Base-by-base conservation (phyloP, 30 jellyfish, hydroid and myxozoan genomes). In the Hydractinia echinata region DNA sequence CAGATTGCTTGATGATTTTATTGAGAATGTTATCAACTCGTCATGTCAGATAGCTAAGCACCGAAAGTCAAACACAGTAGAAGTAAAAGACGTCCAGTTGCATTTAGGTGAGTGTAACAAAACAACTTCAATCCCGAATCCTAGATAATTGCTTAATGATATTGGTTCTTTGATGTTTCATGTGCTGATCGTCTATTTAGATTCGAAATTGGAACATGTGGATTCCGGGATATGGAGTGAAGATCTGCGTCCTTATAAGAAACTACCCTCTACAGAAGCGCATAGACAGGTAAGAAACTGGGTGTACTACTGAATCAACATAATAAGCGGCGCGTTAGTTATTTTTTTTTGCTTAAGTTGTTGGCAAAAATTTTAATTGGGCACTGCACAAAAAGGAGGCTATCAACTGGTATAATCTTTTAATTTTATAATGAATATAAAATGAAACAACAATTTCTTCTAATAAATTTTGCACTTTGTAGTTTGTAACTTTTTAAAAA, bases 161-260 rank as follows among this genome's bases (percentile, higher is more conserved):
- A 30, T 30, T 30, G 44, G 1, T 30, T 30, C 44, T 30, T n/a
- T 30, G 16, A 60, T 60, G 15, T 14, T 16, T 16, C 70, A 60
- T 14, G n/a, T n/a, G n/a, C 3, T 60, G 70, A 13, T 60, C 4
- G 5, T 10, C 53, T 13, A 10, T 71, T 19, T 66, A 90, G 97
- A 90, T 82, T n/a, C 95, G 97, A 3, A 88, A 85, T 74, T 90
- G 97, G 97, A 90, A 90, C 55, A 90, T 90, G 97, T 90, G 97
- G 97, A 81, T 90, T n/a, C 97, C 97, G 8, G 97, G 97, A 13
- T 90, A 76, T 76, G 97, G 97, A 90, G 84, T 66, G 97, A 90
- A 66, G 97, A 90, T 70, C 89, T 90, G 4, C 88, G 95, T 18
- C 97, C 97, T 18, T 88, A 90, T 54, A 90, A 90, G 70, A 90